Evolutionary conservation across 2,888 invertebrate species (phyloP), one percentile per base, ranked within the genome.

Genomic region (Octonoba sinensis): DNA sequence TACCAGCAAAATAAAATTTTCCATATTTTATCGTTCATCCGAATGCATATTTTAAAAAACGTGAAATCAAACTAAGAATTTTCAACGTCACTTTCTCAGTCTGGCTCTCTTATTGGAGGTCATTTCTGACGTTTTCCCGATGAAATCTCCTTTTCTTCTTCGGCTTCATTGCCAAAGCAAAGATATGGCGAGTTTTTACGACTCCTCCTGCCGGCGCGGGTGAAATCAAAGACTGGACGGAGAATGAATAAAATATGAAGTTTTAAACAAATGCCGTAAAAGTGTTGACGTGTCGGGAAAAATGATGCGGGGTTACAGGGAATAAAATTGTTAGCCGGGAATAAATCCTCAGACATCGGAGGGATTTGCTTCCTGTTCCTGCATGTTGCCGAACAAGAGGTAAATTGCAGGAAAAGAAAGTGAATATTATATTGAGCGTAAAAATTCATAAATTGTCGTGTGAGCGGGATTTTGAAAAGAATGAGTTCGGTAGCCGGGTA

Each of bases 191-290:
- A 69, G 67, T 72, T 79, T 79, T 79, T 79, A 79, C 49, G 72
- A 66, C 36, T 54, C 18, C 20, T 20, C 56, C 79, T 24, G 47
- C 47, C 44, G 46, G 72, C 54, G 46, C 11, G 11, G 54, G 60
- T 54, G 60, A 79, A 72, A 72, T 79, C 79, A 79, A 72, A 66
- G 79, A 79, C 67, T 79, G 79, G 73, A 79, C 79, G 79, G 59
- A 54, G 72, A 66, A 79, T 79, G 79, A 79, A 79, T 79, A 79
- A 79, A 79, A 79, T 79, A 79, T 79, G 79, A 73, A 73, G 67
- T 79, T 79, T 73, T 79, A 79, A 79, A 79, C 79, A 79, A 79
- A 79, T 79, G 79, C 79, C 72, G 73, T 79, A 79, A 79, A 79
- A 79, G 60, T 73, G 79, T 79, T 79, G 79, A 79, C 79, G 79